A percentile compares a stretch with the other conserved stretches of the same genome.
Conservation (phyloP, 2,113 vertebrate species). For the Oreochromis spilurus region DNA sequence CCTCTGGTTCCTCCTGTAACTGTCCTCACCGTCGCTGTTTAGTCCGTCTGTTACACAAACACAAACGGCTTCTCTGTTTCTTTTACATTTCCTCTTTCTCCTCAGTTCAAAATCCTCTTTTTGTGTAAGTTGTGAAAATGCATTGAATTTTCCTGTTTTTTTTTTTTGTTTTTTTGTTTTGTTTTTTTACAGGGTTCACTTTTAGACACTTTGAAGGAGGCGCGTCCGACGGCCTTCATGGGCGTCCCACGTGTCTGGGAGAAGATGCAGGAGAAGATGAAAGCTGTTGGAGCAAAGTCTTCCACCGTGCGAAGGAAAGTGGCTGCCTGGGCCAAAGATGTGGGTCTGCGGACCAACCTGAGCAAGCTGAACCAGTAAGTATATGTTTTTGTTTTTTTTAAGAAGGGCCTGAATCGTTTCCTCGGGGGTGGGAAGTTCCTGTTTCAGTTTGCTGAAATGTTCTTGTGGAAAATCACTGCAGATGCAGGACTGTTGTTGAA, state of each 20-base stretch:
- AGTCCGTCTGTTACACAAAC: not conserved
- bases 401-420: not conserved
- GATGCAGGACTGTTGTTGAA: not conserved
- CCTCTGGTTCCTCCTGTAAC: not conserved
- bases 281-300: constrained; percentile 72
- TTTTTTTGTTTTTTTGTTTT: too few species aligned
- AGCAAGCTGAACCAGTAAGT: constrained; percentile 81
- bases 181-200: constrained; percentile 78
- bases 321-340: constrained; percentile 83
- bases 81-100: fast-evolving
- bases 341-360: constrained; percentile 81
- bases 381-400: not conserved
- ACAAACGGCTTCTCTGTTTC: not conserved
- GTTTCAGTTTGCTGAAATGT: not conserved
- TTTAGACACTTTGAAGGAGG: constrained; percentile 81
- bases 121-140: not conserved
- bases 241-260: constrained; percentile 94
- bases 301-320: constrained; percentile 77
- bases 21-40: not conserved
- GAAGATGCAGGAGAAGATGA: constrained; percentile 93
- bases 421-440: not conserved
- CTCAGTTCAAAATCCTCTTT: not conserved
- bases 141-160: not conserved
- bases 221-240: constrained; percentile 85
- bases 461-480: not conserved